Evolutionary conservation across 2,888 invertebrate genomes (phyloP).

Genomic region (Netelia inedita): DNA sequence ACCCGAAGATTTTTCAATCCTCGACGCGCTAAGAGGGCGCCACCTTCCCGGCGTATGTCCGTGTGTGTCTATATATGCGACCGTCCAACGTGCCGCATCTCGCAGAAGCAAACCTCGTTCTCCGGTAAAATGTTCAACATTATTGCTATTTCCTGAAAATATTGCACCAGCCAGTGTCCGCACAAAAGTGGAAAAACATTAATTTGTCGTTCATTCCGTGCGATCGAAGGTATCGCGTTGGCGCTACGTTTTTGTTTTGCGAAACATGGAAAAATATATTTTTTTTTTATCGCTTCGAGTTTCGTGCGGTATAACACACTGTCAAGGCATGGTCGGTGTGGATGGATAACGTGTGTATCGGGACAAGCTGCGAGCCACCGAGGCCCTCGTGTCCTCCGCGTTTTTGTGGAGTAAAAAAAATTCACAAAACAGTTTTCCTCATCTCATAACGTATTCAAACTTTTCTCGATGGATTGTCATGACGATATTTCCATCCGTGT

Average conservation of each 20-base stretch:
- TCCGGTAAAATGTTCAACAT: slow-evolving; percentile 70
- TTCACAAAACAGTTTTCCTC: background rate
- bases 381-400: slow-evolving; percentile 44
- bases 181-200: slow-evolving; percentile 7
- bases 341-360: slow-evolving; percentile 51
- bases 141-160: slow-evolving; percentile 37
- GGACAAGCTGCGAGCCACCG: slow-evolving; percentile 66
- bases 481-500: slow-evolving; percentile 25
- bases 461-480: slow-evolving; percentile 21
- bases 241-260: slow-evolving; percentile 14
- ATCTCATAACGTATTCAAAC: background rate
- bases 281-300: slow-evolving; percentile 24
- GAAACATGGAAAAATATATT: slow-evolving; percentile 11
- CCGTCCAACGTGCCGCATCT: slow-evolving; percentile 78
- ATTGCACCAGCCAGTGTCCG: background rate
- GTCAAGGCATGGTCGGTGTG: slow-evolving; percentile 78
- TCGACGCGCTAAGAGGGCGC: slow-evolving; percentile 42
- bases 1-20: slow-evolving; percentile 38
- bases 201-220: background rate
- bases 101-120: slow-evolving; percentile 70
- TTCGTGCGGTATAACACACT: slow-evolving; percentile 63
- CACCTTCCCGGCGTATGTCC: slow-evolving; percentile 12
- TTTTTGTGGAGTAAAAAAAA: slow-evolving; percentile 6
- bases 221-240: slow-evolving; percentile 25
- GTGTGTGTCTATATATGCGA: slow-evolving; percentile 67